These are phyloP conservation scores for Alectoris magna DNA, from an alignment of 2,797 vertebrate genomes.

Conservation along the genomic window DNA sequence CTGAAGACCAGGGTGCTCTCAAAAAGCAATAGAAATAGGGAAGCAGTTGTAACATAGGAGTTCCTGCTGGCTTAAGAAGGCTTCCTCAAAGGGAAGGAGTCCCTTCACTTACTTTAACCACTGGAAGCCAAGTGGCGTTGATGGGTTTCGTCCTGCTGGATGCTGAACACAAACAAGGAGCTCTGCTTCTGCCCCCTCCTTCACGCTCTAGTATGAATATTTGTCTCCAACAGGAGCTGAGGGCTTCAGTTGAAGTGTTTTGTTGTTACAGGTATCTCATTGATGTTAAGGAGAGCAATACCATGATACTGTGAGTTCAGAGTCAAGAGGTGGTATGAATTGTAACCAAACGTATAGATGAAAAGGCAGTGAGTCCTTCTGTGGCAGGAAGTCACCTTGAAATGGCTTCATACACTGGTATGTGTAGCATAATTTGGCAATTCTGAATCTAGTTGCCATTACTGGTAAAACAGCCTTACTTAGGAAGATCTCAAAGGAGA, in stretches of 20 bases:
- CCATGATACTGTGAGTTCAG: background rate
- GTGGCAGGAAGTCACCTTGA: background rate
- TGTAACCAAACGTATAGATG: background rate
- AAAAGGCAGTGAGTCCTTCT: background rate
- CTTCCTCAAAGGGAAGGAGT: background rate
- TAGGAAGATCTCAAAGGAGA: background rate
- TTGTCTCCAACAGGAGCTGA: background rate
- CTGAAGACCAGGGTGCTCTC: slow-evolving; percentile 3
- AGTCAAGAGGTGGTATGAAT: background rate
- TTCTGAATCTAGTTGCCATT: background rate
- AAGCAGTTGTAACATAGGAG: background rate
- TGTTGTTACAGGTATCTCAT: background rate
- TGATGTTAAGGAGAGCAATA: background rate
- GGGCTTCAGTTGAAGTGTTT: background rate
- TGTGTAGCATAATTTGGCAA: background rate
- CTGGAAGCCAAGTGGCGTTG: background rate
- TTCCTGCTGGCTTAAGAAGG: background rate
- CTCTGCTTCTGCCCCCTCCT: background rate
- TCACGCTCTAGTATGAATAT: background rate
- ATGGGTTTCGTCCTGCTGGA: background rate
- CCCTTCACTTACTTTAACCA: background rate
- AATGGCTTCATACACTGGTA: background rate
- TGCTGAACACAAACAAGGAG: background rate
- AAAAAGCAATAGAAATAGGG: background rate
- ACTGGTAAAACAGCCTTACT: background rate